phyloP scores from a whole-genome alignment of 1,140 invertebrate genomes.

The Caenorhabditis remanei region DNA sequence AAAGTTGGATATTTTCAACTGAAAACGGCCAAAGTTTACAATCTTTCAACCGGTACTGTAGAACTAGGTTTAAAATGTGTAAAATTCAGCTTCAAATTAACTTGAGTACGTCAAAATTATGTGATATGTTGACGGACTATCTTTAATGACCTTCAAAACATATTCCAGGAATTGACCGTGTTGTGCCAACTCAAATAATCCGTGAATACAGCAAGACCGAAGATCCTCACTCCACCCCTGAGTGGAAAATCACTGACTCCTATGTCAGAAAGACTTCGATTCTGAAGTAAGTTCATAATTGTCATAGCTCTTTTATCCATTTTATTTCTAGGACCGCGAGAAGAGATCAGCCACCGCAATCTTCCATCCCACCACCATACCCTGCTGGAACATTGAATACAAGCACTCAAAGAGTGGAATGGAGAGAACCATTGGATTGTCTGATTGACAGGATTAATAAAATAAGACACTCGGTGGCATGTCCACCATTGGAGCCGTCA shows the following conservation, averaged over 20 bases:
- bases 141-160: too few relatives aligned
- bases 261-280: slow-evolving; percentile 29
- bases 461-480: neutral
- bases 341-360: neutral
- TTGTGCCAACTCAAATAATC: neutral
- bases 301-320: too few relatives aligned
- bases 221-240: neutral
- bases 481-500: slow-evolving; percentile 11
- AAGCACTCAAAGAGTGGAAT: slow-evolving; percentile 7
- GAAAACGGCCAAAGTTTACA: too few relatives aligned
- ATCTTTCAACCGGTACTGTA: too few relatives aligned
- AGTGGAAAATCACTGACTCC: slow-evolving; percentile 26
- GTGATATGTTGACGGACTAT: too few relatives aligned
- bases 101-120: too few relatives aligned
- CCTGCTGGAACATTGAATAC: neutral
- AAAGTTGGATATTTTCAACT: too few relatives aligned
- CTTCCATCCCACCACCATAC: neutral
- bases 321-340: neutral
- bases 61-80: too few relatives aligned
- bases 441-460: slow-evolving; percentile 43
- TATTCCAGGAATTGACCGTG: slow-evolving; percentile 19
- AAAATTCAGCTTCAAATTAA: too few relatives aligned
- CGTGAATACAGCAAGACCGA: slow-evolving; percentile 11
- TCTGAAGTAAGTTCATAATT: neutral
- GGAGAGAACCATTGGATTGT: slow-evolving; percentile 43